Conservation (phyloP, 2,113 vertebrate genomes). For the Peucedramus taeniatus region DNA sequence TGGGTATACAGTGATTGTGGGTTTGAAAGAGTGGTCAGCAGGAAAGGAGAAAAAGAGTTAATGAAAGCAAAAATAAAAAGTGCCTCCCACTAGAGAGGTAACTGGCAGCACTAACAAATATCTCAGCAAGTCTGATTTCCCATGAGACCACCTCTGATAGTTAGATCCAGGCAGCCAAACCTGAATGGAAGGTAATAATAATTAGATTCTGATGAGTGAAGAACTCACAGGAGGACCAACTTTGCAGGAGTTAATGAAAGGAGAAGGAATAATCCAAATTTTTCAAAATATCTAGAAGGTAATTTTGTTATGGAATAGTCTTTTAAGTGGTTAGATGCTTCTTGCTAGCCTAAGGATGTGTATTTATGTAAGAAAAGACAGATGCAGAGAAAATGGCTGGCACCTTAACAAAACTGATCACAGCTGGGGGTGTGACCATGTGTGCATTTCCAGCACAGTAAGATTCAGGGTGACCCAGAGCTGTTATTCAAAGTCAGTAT, state of each 20-base stretch:
- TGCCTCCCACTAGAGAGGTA: constrained; percentile 7
- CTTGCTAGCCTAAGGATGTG: not conserved
- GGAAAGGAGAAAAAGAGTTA: constrained; percentile 61
- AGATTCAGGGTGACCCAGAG: constrained; percentile 64
- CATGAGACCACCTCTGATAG: constrained; percentile 33
- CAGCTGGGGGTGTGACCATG: constrained; percentile 57
- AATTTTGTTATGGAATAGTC: not conserved
- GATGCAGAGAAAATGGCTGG: not conserved
- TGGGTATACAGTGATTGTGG: not conserved
- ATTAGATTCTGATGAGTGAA: constrained; percentile 73
- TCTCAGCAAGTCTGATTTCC: constrained; percentile 67
- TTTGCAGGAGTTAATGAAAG: constrained; percentile 63
- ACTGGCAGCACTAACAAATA: constrained; percentile 59
- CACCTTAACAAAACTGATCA: constrained; percentile 50
- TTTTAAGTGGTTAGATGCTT: constrained; percentile 17
- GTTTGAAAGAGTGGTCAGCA: constrained; percentile 27
- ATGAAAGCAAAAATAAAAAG: constrained; percentile 42
- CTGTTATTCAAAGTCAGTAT: constrained; percentile 76
- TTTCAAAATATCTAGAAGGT: constrained; percentile 23
- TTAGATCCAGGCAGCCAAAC: constrained; percentile 30
- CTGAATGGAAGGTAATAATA: constrained; percentile 69
- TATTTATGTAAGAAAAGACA: not conserved
- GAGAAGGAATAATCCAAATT: constrained; percentile 34
- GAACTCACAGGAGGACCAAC: constrained; percentile 28
- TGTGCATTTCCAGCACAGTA: constrained; percentile 53